Base-by-base conservation (phyloP, 2,797 vertebrate species). In the Pangasius sanitwongsei region DNA sequence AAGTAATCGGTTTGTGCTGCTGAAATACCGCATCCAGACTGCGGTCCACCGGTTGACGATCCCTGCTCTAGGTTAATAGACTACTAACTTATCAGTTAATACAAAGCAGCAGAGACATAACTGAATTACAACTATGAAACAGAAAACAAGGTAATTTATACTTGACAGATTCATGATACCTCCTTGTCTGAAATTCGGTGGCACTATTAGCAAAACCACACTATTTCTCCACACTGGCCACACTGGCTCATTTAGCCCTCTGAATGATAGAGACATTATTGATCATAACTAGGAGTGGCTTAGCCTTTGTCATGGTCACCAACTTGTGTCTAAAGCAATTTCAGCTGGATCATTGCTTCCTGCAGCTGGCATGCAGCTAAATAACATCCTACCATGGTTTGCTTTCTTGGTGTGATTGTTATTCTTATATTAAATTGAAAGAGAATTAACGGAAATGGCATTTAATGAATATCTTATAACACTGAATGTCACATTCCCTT, bases 391-490 rank as follows among this genome's bases (percentile, higher is more conserved):
- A 90, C 94, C 93, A 93, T 93, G 92, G 90, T 86, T 87, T 85
- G 91, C 91, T 93, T 88, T 57, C 89, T 75, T 72, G 41, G 83
- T 63, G 63, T 91, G 91, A 95, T 90, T 88, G 93, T 91, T 84
- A 93, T 93, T 95, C 94, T 96, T 95, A 95, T 95, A 94, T 94
- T 93, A 94, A 95, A 96, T 95, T 95, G 95, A 94, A 96, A 95
- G 94, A 91, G 94, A 96, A 96, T 96, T 95, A 96, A 94, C 94
- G 94, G 92, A 93, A 95, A 96, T 96, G 95, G 93, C 94, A 92
- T 94, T 94, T 96, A 96, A 96, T 96, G 95, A 96, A 96, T 96
- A 95, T 95, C 94, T 93, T 94, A 94, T 94, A 95, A 95, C 94
- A 94, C 94, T 92, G 94, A 93, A 93, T 93, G 95, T 95, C 96